Conservation (phyloP, 92 coral and sea anemone genomes). For the Palythoa grandis region DNA sequence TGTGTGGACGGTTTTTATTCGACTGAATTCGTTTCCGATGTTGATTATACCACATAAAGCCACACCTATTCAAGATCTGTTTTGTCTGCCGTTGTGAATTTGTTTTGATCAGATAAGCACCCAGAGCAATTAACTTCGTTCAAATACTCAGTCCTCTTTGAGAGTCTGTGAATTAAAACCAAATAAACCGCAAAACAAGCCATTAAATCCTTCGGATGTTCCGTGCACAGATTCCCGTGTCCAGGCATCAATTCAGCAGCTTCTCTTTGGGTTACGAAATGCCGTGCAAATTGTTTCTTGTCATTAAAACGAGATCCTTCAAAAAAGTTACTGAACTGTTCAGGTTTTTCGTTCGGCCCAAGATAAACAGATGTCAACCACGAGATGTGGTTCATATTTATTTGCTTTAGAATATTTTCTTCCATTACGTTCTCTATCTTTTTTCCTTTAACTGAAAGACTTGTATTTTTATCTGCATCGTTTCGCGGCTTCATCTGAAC, state of each 20-base stretch:
- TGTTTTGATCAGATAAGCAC: slow-evolving; percentile 1
- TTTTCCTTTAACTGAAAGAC: not conserved
- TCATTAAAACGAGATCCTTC: not conserved
- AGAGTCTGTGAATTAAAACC: not conserved
- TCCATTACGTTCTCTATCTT: not conserved
- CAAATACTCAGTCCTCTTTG: not conserved
- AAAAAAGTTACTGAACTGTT: not conserved
- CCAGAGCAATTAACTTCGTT: not conserved
- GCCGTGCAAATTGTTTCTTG: not conserved
- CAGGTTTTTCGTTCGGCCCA: not conserved
- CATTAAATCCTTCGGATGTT: not conserved
- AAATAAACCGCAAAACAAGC: not conserved
- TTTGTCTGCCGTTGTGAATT: slow-evolving; percentile 2
- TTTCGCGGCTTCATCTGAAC: not conserved
- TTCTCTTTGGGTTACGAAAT: not conserved
- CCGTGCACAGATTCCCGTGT: not conserved
- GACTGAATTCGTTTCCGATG: not conserved
- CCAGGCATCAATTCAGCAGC: not conserved
- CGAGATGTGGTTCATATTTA: not conserved
- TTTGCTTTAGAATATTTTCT: slow-evolving; percentile 20
- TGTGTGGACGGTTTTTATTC: too few species aligned
- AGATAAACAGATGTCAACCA: slow-evolving; percentile 23
- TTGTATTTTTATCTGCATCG: not conserved
- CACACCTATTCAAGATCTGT: slow-evolving; percentile 33
- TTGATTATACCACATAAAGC: not conserved